Conservation (phyloP, 1,140 invertebrate species). For the Batillaria attramentaria region DNA sequence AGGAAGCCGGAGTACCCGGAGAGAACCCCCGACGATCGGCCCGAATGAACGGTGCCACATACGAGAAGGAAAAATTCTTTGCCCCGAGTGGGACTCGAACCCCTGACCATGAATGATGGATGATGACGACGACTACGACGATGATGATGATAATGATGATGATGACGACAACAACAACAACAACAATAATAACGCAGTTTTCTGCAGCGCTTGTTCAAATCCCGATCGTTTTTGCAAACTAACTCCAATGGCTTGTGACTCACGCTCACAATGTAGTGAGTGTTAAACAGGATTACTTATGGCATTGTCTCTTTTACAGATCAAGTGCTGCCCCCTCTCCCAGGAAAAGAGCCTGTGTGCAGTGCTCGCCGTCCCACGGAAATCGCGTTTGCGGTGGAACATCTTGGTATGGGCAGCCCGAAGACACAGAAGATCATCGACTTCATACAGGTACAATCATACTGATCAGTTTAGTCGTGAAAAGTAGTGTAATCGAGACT, state of each 20-base stretch:
- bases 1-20: too few relatives aligned
- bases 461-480: too few relatives aligned
- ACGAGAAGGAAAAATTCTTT: too few relatives aligned
- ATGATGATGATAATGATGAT: slow-evolving; percentile 10
- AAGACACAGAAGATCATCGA: slow-evolving; percentile 14
- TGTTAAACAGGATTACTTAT: neutral
- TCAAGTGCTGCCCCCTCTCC: slow-evolving; percentile 18
- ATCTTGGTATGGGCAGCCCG: slow-evolving; percentile 24
- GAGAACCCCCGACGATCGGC: too few relatives aligned
- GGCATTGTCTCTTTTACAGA: neutral
- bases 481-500: too few relatives aligned
- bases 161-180: slow-evolving; percentile 6
- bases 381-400: slow-evolving; percentile 36
- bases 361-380: slow-evolving; percentile 21
- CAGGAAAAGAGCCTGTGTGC: slow-evolving; percentile 12
- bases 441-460: slow-evolving; percentile 29
- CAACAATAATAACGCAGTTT: too few relatives aligned
- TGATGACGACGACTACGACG: neutral
- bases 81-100: too few relatives aligned
- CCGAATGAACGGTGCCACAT: too few relatives aligned
- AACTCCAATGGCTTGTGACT: neutral
- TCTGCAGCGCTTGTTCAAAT: too few relatives aligned
- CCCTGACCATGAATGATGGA: neutral
- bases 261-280: neutral
- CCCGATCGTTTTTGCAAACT: too few relatives aligned